Base-by-base conservation (phyloP, 2,113 vertebrate species). In the Spermophilus dauricus region DNA sequence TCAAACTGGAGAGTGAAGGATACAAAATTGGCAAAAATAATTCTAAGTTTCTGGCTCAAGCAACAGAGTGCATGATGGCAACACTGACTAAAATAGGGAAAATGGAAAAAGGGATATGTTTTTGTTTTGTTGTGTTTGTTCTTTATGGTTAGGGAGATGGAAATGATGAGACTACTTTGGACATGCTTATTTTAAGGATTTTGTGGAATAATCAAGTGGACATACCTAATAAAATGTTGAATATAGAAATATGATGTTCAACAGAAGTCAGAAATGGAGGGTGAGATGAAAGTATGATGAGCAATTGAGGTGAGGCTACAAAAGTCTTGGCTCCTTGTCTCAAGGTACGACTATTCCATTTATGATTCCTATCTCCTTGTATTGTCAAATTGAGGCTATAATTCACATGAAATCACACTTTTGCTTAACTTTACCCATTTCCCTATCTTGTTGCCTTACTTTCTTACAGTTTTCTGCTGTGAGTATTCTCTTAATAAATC, bases 11-110 rank as follows among this genome's bases (percentile, higher is more conserved):
- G 32, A 81, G 26, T 24, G 37, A 94, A 80, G 10, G 22, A 39
- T 53, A 95, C 42, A 94, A 95, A 94, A 89, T 8, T 45, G 18
- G 8, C 30, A 80, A 91, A 81, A 86, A 70, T 24, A 30, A 69
- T 39, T 83, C 22, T 32, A 89, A 89, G 26, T 73, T 92, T 90
- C 70, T 93, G 34, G 9, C 63, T 94, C 86, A 16, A 92, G 8
- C 32, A 80, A 37, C 8, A 39, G 26, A 6, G 4, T 90, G 24
- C 18, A 16, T 53, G 51, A 39, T 73, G 30, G 26, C 48, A 5
- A 39, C 61, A 78, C 3, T 65, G 32, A 75, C 45, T 80, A 17
- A 96, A 85, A 67, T 18, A 53, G 37, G 10, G 37, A 78, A 85
- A 80, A 45, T 10, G 51, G 37, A 58, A 58, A 92, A n/a, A 5